A percentile compares a stretch with the other conserved stretches of the same genome.
These are phyloP conservation scores for Vulpes vulpes DNA, from an alignment of 2,113 vertebrate species.

Conservation along the genomic window DNA sequence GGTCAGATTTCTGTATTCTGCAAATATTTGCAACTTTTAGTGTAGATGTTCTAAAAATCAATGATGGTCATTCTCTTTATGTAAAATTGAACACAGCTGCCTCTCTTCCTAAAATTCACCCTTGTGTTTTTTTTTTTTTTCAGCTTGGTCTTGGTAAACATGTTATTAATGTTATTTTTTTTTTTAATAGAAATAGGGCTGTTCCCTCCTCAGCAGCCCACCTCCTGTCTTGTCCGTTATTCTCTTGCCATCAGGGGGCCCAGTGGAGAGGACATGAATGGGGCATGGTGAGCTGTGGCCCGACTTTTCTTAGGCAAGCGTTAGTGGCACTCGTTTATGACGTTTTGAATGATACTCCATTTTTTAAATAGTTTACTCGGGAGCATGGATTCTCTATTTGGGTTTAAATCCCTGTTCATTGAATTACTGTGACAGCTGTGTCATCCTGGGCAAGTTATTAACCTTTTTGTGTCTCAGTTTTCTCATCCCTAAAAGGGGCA, in stretches of 20 bases:
- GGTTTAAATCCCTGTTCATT: neutral
- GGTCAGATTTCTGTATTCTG: neutral
- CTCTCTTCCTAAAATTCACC: neutral
- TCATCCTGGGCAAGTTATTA: constrained; percentile 6
- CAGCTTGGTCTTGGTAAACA: neutral
- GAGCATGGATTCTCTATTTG: neutral
- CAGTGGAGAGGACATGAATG: neutral
- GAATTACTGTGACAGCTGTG: neutral
- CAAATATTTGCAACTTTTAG: neutral
- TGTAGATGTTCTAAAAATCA: neutral
- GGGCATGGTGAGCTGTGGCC: neutral
- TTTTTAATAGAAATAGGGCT: neutral
- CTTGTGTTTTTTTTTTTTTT: neutral
- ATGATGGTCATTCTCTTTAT: neutral
- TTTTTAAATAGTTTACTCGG: constrained; percentile 17
- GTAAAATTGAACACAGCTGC: neutral
- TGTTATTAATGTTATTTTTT: neutral
- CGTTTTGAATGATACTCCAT: neutral
- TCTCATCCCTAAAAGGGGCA: constrained; percentile 22
- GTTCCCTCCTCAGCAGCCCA: neutral
- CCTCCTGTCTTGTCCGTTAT: neutral
- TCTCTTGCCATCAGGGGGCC: neutral
- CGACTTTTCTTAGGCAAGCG: neutral
- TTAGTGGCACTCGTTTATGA: neutral
- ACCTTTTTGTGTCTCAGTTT: neutral